phyloP scores from a whole-genome alignment of 37 sponge, comb jelly and placozoan genomes.

The Dysidea cf. avara region DNA sequence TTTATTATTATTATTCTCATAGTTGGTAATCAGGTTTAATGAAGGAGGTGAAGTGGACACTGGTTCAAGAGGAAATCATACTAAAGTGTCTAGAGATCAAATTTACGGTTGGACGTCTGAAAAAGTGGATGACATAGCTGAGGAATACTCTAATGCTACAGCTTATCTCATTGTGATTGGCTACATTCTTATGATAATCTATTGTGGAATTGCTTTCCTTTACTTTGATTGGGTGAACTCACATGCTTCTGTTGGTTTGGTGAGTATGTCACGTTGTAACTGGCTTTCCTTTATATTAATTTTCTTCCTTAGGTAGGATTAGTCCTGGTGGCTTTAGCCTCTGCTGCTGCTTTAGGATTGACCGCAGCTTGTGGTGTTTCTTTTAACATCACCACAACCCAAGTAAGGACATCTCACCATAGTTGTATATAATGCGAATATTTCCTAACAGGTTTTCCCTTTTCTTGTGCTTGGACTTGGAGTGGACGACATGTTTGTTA shows the following conservation, averaged over 20 bases:
- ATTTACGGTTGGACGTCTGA: conserved; percentile 29
- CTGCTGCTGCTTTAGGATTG: too few relatives aligned
- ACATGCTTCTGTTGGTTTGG: conserved; percentile 12
- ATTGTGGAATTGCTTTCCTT: conserved; percentile 19
- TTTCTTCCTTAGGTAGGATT: too few relatives aligned
- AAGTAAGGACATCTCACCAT: too few relatives aligned
- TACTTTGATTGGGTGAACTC: conserved; percentile 15
- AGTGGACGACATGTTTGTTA: conserved; percentile 56
- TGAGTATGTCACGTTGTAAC: too few relatives aligned
- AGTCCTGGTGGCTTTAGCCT: too few relatives aligned
- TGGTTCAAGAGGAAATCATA: too few relatives aligned
- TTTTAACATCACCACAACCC: too few relatives aligned
- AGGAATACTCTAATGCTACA: conserved; percentile 6
- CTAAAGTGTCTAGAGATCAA: not conserved
- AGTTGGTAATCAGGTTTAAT: not conserved
- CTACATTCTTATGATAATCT: conserved; percentile 20
- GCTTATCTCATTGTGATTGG: conserved; percentile 12
- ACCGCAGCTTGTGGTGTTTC: too few relatives aligned
- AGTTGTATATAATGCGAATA: not conserved
- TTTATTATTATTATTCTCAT: too few relatives aligned
- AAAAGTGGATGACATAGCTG: conserved; percentile 3
- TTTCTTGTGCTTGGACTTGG: conserved; percentile 48
- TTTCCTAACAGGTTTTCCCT: conserved; percentile 20
- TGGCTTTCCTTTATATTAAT: too few relatives aligned
- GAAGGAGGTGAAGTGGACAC: not conserved